Evolutionary conservation across 2,797 vertebrate species (phyloP).

Genomic region (Characodon lateralis): DNA sequence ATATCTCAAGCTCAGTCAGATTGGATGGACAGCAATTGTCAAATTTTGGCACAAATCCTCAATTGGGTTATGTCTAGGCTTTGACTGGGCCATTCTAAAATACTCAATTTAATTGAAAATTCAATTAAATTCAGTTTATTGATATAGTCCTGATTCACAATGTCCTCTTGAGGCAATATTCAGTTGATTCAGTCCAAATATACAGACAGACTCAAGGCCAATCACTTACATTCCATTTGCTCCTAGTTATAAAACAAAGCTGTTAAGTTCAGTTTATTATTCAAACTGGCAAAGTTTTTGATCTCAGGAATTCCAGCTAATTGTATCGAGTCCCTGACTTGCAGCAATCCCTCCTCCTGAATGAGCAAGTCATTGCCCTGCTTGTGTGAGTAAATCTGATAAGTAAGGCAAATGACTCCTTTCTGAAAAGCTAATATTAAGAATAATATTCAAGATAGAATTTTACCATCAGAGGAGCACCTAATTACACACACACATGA

Average conservation of each 20-base stretch:
- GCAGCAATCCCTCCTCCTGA: neutral
- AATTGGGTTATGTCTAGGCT: neutral
- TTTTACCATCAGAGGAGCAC: neutral
- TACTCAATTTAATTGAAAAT: neutral
- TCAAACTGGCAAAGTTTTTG: neutral
- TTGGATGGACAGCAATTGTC: neutral
- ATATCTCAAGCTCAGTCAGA: neutral
- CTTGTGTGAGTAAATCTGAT: neutral
- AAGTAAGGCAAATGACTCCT: neutral
- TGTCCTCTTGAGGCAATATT: too few relatives aligned
- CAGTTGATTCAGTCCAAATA: too few relatives aligned
- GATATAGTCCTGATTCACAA: neutral
- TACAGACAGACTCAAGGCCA: too few relatives aligned
- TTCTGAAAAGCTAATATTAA: neutral
- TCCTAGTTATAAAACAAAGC: neutral
- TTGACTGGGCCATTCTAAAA: neutral
- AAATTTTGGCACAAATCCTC: neutral
- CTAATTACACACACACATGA: neutral
- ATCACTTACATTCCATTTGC: too few relatives aligned
- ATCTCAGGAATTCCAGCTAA: neutral
- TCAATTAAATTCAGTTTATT: neutral
- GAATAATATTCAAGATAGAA: neutral
- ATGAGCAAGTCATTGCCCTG: neutral
- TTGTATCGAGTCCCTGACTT: neutral
- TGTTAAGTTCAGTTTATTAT: neutral